Conservation (phyloP, 2,113 vertebrate species). For the Nansenia antarctica region DNA sequence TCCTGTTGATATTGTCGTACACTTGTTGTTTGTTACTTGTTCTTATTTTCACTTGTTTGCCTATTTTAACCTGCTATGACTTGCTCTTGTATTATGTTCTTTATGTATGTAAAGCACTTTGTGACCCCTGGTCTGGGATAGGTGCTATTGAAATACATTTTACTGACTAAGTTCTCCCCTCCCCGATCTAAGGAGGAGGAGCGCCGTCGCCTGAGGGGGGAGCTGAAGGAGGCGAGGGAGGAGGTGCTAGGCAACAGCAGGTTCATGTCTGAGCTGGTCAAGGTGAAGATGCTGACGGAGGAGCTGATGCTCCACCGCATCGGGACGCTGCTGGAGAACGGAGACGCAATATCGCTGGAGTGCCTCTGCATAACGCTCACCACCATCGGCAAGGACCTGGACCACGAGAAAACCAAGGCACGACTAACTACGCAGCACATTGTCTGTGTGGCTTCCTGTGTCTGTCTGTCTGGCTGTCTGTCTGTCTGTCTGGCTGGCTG, state of each 20-base stretch:
- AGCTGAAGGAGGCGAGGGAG: slow-evolving; percentile 82
- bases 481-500: too few species aligned
- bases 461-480: too few species aligned
- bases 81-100: background rate
- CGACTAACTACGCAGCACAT: too few species aligned
- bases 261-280: slow-evolving; percentile 89
- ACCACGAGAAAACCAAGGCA: slow-evolving; percentile 87
- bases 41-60: background rate
- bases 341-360: slow-evolving; percentile 86
- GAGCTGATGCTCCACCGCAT: slow-evolving; percentile 90
- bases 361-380: slow-evolving; percentile 86
- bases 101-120: background rate
- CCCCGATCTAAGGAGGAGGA: slow-evolving; percentile 79
- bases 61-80: background rate
- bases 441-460: too few species aligned
- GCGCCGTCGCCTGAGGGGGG: slow-evolving; percentile 81
- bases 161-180: too few species aligned
- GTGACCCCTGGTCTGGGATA: too few species aligned
- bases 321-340: slow-evolving; percentile 88
- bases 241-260: slow-evolving; percentile 88
- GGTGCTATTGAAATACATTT: background rate
- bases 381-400: slow-evolving; percentile 89
- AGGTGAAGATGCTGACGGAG: slow-evolving; percentile 89
- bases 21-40: background rate
- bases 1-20: too few species aligned